Percentiles rank a stretch among this genome's conserved stretches.
phyloP scores from a whole-genome alignment of 2,797 vertebrate species.

The Odontamblyopus lacepedii region DNA sequence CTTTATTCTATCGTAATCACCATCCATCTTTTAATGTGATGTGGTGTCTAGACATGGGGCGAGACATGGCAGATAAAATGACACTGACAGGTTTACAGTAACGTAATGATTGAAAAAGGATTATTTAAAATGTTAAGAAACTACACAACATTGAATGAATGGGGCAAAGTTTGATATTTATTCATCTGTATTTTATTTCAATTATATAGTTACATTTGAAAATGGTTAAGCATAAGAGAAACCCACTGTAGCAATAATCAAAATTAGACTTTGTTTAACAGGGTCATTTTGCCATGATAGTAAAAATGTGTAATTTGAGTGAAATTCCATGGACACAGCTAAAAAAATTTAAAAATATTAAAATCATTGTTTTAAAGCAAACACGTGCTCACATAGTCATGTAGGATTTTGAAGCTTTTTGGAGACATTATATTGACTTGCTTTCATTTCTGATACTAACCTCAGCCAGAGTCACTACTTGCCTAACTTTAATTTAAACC shows the following conservation, averaged over 20 bases:
- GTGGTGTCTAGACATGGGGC: slow-evolving; percentile 14
- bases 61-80: slow-evolving; percentile 19
- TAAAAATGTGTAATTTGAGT: too few species aligned
- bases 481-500: too few species aligned
- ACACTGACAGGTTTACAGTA: background rate
- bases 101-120: background rate
- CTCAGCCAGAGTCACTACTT: too few species aligned
- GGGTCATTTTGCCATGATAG: too few species aligned
- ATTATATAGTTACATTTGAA: background rate
- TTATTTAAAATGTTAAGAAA: background rate
- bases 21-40: slow-evolving; percentile 37
- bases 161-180: too few species aligned
- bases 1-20: slow-evolving; percentile 22
- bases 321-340: too few species aligned
- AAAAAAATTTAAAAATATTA: too few species aligned
- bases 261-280: background rate
- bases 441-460: background rate
- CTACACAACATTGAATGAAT: background rate
- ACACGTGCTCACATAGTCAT: too few species aligned
- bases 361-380: too few species aligned
- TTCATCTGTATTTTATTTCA: too few species aligned
- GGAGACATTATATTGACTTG: background rate
- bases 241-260: background rate
- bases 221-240: background rate
- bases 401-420: background rate